Evolutionary conservation across 2,113 vertebrate genomes (phyloP).

Genomic region (Silurus glanis): DNA sequence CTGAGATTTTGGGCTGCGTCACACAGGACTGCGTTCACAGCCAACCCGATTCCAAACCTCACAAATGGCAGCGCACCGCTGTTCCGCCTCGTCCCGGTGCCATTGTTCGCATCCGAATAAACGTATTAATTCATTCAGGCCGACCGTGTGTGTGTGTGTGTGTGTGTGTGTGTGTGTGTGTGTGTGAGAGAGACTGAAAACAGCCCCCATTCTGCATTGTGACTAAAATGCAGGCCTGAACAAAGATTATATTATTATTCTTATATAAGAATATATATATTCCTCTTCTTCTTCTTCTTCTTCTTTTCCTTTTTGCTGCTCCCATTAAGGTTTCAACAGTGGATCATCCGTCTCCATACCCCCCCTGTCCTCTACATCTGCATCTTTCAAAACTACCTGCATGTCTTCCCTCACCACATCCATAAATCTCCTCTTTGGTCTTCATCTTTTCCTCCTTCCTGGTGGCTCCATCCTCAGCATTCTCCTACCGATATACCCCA

Average conservation of each 20-base stretch:
- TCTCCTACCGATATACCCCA: too few species aligned
- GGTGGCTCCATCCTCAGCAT: too few species aligned
- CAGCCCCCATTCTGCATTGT: neutral
- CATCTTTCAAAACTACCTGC: too few species aligned
- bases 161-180: neutral
- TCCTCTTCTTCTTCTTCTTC: too few species aligned
- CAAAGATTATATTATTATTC: neutral
- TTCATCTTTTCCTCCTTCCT: too few species aligned
- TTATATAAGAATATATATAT: too few species aligned
- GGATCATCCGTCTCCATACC: too few species aligned
- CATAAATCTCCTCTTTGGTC: too few species aligned
- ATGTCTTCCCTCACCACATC: too few species aligned
- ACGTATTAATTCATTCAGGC: constrained; percentile 14
- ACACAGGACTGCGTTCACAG: neutral
- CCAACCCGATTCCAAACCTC: constrained; percentile 2
- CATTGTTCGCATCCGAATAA: constrained; percentile 23
- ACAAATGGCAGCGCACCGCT: neutral
- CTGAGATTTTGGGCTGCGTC: neutral
- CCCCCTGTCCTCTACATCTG: too few species aligned
- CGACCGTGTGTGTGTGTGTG: neutral
- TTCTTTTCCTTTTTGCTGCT: too few species aligned
- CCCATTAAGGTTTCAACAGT: too few species aligned
- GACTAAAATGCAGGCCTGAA: neutral
- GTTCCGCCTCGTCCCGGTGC: neutral
- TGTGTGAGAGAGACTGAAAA: neutral